These are phyloP conservation scores for Tetrapedia diversipes DNA, from an alignment of 2,888 invertebrate genomes.

Conservation along the genomic window DNA sequence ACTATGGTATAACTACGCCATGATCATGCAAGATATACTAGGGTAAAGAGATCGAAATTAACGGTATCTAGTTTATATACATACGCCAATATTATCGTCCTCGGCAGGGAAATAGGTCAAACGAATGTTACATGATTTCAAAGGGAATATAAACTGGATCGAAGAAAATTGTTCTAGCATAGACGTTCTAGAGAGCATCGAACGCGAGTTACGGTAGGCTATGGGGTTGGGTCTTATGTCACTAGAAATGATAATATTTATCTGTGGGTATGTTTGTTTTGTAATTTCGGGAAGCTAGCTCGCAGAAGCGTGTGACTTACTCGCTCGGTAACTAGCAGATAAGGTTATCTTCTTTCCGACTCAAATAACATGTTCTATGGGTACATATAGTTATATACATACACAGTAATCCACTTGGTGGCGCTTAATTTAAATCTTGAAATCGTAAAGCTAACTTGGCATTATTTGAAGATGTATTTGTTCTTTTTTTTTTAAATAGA, in stretches of 20 bases:
- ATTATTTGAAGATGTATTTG: not conserved
- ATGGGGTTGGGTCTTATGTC: not conserved
- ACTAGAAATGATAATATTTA: conserved; percentile 6
- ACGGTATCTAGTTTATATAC: not conserved
- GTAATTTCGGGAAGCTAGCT: not conserved
- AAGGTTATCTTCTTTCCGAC: not conserved
- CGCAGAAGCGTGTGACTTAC: not conserved
- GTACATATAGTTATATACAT: too few relatives aligned
- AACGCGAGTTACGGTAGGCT: not conserved
- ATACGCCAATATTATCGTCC: conserved; percentile 11
- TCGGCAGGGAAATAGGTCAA: not conserved
- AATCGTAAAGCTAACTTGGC: not conserved
- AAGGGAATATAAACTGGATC: conserved; percentile 15
- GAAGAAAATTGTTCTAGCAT: not conserved
- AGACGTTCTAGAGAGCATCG: not conserved
- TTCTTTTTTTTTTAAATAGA: not conserved
- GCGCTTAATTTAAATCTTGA: not conserved
- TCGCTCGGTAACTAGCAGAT: not conserved
- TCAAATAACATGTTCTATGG: not conserved
- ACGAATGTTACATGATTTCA: conserved; percentile 9
- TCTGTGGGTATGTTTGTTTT: not conserved
- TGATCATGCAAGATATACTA: not conserved
- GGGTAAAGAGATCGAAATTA: not conserved
- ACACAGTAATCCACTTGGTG: not conserved
- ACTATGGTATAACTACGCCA: too few relatives aligned